A percentile compares a stretch with the other conserved stretches of the same genome.
These are phyloP conservation scores for Cheilosia impressa DNA, from an alignment of 2,888 invertebrate genomes.

Conservation along the genomic window DNA sequence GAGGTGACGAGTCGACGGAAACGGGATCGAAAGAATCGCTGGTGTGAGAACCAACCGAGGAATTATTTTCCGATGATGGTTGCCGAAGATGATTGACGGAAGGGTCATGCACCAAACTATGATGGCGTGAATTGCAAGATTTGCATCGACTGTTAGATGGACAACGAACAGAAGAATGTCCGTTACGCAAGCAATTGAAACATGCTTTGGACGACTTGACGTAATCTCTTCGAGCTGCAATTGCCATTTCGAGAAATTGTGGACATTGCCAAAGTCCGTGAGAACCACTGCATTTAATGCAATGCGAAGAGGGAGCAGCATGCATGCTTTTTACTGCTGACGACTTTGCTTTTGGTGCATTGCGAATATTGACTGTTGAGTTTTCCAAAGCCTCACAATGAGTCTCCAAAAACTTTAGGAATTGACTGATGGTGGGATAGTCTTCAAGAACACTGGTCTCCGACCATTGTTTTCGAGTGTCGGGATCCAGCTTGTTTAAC, in stretches of 20 bases:
- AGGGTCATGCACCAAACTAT: conserved; percentile 12
- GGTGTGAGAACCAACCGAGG: not conserved
- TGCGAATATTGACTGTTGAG: too few relatives aligned
- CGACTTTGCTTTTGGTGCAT: too few relatives aligned
- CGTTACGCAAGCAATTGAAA: too few relatives aligned
- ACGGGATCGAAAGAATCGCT: not conserved
- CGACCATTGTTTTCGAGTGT: conserved; percentile 12
- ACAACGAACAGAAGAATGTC: not conserved
- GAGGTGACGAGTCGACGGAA: not conserved
- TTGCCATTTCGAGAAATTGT: not conserved
- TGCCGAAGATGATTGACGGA: not conserved
- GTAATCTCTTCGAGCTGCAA: not conserved
- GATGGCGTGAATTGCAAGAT: conserved; percentile 3
- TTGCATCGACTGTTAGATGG: not conserved
- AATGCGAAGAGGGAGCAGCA: not conserved
- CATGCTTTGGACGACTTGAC: too few relatives aligned
- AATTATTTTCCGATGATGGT: not conserved
- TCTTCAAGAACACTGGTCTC: conserved; percentile 3
- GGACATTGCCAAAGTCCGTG: too few relatives aligned
- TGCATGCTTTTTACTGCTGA: conserved; percentile 10
- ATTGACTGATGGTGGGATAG: conserved; percentile 8
- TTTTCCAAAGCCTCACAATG: too few relatives aligned
- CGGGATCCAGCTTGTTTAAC: not conserved
- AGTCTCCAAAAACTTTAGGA: not conserved
- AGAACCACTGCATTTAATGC: not conserved